Percentiles rank a stretch among this genome's conserved stretches.
These are phyloP conservation scores for Zaprionus nigranus DNA, from an alignment of 1,140 invertebrate genomes.

Conservation along the genomic window DNA sequence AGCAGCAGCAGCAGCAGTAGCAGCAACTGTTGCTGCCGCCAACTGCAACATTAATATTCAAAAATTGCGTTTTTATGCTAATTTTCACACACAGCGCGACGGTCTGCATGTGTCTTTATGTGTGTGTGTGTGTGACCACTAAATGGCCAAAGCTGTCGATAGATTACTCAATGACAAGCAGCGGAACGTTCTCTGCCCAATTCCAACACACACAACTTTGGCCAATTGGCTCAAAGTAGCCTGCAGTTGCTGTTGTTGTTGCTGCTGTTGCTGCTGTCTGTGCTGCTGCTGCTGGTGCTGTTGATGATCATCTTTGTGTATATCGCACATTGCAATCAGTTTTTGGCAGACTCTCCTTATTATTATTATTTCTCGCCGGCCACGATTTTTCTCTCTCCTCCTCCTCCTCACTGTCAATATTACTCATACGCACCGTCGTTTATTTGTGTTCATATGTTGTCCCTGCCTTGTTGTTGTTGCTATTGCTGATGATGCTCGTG, in stretches of 20 bases:
- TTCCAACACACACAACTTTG: background rate
- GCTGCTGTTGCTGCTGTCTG: conserved; percentile 28
- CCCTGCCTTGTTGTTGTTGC: conserved; percentile 9
- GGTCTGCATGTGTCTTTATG: conserved; percentile 4
- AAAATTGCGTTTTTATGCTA: conserved; percentile 84
- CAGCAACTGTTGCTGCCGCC: conserved; percentile 23
- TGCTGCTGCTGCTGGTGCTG: conserved; percentile 31
- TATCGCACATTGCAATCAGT: conserved; percentile 71
- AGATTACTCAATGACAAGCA: conserved; percentile 84
- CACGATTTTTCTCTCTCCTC: conserved; percentile 49
- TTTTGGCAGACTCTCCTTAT: conserved; percentile 68
- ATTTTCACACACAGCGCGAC: conserved; percentile 66
- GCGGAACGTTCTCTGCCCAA: conserved; percentile 28
- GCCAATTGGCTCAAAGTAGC: conserved; percentile 46
- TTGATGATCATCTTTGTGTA: conserved; percentile 71
- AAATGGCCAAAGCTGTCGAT: conserved; percentile 79
- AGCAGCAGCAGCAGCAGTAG: background rate
- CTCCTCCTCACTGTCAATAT: conserved; percentile 51
- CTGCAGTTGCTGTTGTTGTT: conserved; percentile 33
- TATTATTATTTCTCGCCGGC: conserved; percentile 57
- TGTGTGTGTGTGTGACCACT: conserved; percentile 18
- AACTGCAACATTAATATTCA: conserved; percentile 76
- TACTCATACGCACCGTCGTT: conserved; percentile 79
- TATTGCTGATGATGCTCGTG: conserved; percentile 11
- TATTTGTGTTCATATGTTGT: conserved; percentile 67